Evolutionary conservation across 2,888 invertebrate species (phyloP).

Genomic region (Leucophenga maculata): DNA sequence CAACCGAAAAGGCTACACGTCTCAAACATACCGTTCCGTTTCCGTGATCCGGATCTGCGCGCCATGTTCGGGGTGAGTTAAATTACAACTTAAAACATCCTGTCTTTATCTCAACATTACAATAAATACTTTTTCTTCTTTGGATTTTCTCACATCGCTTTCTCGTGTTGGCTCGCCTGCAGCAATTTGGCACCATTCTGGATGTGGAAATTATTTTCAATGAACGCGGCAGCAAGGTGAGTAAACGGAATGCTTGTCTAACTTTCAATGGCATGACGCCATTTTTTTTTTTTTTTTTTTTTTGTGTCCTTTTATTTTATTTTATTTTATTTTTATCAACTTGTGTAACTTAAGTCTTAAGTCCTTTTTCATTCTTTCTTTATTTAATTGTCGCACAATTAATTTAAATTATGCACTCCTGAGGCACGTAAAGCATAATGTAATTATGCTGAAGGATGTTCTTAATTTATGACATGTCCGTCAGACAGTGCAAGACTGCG

Average conservation of each 20-base stretch:
- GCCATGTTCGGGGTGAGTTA: constrained; percentile 97
- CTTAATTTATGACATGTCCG: constrained; percentile 12
- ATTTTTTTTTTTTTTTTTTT: background rate
- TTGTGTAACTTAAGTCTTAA: background rate
- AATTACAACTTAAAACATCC: constrained; percentile 16
- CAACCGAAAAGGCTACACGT: constrained; percentile 98
- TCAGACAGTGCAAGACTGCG: background rate
- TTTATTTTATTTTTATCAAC: constrained; percentile 4
- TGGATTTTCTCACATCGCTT: background rate
- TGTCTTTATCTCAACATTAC: background rate
- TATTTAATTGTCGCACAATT: constrained; percentile 57
- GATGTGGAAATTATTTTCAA: constrained; percentile 99
- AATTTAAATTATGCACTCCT: constrained; percentile 62
- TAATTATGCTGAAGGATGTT: constrained; percentile 24
- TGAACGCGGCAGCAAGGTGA: constrained; percentile 99
- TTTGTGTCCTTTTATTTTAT: background rate
- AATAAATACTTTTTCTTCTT: background rate
- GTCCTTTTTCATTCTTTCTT: constrained; percentile 35
- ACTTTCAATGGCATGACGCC: constrained; percentile 5
- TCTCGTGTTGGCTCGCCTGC: constrained; percentile 31
- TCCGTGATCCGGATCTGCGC: constrained; percentile 98
- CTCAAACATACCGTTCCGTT: constrained; percentile 99
- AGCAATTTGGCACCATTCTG: constrained; percentile 99
- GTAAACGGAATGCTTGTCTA: constrained; percentile 67
- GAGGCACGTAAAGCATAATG: constrained; percentile 10